Conservation (phyloP, 2,888 invertebrate genomes). For the Dasysyrphus tricinctus region DNA sequence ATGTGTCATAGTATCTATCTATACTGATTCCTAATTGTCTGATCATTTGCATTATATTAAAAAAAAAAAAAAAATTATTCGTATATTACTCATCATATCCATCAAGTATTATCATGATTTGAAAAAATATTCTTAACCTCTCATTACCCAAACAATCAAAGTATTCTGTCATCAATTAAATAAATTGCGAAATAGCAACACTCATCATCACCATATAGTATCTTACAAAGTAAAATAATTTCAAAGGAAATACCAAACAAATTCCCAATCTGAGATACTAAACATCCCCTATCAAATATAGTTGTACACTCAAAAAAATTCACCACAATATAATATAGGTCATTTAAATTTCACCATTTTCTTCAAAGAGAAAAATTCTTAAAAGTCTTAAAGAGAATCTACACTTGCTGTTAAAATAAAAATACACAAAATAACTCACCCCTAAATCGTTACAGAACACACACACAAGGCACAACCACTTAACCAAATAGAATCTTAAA, state of each 20-base stretch:
- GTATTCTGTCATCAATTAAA: not conserved
- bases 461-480: not conserved
- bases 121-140: not conserved
- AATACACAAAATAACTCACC: not conserved
- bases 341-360: constrained; percentile 15
- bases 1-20: not conserved
- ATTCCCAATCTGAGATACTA: not conserved
- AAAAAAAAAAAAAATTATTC: not conserved
- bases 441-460: constrained; percentile 8
- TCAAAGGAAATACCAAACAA: constrained; percentile 23
- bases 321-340: constrained; percentile 19
- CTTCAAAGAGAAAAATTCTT: not conserved
- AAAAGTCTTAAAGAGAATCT: not conserved
- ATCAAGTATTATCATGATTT: not conserved
- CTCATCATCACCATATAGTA: constrained; percentile 3
- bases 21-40: constrained; percentile 3
- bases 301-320: not conserved
- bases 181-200: constrained; percentile 23
- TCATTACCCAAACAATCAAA: not conserved
- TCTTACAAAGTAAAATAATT: not conserved
- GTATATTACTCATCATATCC: constrained; percentile 10
- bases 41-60: constrained; percentile 12
- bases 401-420: constrained; percentile 13
- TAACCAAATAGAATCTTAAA: not conserved
- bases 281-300: constrained; percentile 1